A percentile compares a stretch with the other conserved stretches of the same genome.
These are phyloP conservation scores for Oceanodroma tethys DNA, from an alignment of 2,113 vertebrate genomes.

Conservation along the genomic window DNA sequence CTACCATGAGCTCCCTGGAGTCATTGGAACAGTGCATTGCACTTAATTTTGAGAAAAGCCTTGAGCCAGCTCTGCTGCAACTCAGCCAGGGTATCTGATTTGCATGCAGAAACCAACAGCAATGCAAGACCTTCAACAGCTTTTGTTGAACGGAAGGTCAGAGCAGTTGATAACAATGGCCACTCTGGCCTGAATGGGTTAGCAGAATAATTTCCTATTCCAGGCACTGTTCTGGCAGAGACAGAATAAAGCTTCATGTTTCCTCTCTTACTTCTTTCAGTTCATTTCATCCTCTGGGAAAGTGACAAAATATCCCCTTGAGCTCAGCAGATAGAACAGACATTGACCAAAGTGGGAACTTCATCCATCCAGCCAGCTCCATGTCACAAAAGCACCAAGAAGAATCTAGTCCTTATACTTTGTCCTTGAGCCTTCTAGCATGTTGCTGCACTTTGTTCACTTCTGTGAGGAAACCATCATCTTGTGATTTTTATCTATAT, in stretches of 20 bases:
- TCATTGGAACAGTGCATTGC: neutral
- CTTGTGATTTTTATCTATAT: neutral
- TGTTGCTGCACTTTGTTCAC: neutral
- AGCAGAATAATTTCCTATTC: neutral
- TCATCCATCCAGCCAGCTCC: neutral
- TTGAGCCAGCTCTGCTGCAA: neutral
- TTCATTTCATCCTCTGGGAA: neutral
- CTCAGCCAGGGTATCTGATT: neutral
- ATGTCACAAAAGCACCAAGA: neutral
- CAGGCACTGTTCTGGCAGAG: neutral
- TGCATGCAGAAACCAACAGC: neutral
- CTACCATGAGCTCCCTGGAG: neutral
- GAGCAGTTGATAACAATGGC: neutral
- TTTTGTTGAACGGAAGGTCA: neutral
- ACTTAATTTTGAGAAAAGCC: neutral
- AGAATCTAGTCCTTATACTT: neutral
- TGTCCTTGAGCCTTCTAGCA: neutral
- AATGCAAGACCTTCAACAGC: neutral
- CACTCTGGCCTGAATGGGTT: neutral
- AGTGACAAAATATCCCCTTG: neutral
- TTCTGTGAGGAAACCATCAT: neutral
- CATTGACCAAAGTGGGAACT: neutral
- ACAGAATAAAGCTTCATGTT: neutral
- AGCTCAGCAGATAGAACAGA: neutral
- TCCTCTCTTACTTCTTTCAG: neutral